Evolutionary conservation across 2,797 vertebrate species (phyloP).

Genomic region (Intellagama lesueurii): DNA sequence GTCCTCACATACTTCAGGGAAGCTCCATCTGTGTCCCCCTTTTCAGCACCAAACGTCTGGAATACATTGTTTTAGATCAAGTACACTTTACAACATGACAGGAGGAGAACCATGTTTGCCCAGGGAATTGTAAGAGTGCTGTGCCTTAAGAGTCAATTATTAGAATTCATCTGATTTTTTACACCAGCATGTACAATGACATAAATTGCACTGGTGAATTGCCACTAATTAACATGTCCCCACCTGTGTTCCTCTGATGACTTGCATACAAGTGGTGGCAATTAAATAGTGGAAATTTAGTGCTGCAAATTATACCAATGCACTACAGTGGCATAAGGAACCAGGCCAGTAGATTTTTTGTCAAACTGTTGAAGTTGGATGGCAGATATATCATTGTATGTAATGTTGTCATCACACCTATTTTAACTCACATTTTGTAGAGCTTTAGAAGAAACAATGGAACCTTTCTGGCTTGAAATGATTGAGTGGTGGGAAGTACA

Average conservation of each 20-base stretch:
- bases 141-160: background rate
- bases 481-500: background rate
- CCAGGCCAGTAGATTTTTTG: background rate
- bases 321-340: too few species aligned
- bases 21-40: too few species aligned
- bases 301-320: too few species aligned
- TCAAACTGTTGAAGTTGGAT: background rate
- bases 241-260: too few species aligned
- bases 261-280: too few species aligned
- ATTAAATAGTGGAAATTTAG: too few species aligned
- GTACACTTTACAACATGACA: background rate
- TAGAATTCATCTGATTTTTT: too few species aligned
- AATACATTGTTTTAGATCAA: background rate
- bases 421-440: background rate
- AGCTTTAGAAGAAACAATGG: background rate
- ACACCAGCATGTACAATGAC: too few species aligned
- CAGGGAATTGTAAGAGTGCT: background rate
- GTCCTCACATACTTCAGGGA: too few species aligned
- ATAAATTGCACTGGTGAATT: too few species aligned
- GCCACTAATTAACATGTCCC: too few species aligned
- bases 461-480: background rate
- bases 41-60: too few species aligned
- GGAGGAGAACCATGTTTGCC: background rate
- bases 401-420: background rate
- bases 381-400: background rate